Percentiles rank a stretch among this genome's conserved stretches.
These are phyloP conservation scores for Thunnus thynnus DNA, from an alignment of 2,113 vertebrate species.

Conservation along the genomic window DNA sequence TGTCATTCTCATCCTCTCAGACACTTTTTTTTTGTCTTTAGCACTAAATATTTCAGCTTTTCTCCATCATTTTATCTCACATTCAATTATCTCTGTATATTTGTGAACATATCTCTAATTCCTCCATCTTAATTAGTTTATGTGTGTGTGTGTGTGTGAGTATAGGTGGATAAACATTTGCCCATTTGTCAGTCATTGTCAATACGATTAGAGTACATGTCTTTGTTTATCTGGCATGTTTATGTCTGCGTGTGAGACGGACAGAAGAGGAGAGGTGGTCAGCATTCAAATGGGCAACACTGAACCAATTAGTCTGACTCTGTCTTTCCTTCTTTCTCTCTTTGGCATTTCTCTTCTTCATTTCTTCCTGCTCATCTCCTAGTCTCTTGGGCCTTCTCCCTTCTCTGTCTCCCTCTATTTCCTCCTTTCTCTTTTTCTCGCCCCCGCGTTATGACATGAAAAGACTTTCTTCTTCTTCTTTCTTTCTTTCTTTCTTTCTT, in stretches of 20 bases:
- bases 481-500: conserved; percentile 33
- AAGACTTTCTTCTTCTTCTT: conserved; percentile 22
- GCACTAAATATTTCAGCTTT: neutral
- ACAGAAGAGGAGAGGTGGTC: conserved; percentile 38
- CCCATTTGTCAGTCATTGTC: conserved; percentile 46
- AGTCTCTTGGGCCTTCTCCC: neutral
- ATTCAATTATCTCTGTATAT: conserved; percentile 12
- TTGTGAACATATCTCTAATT: neutral
- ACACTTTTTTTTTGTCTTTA: neutral
- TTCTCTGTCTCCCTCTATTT: conserved; percentile 3
- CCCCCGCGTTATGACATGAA: conserved; percentile 14
- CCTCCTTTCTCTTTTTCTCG: conserved; percentile 18
- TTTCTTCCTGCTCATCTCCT: conserved; percentile 22
- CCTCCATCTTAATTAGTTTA: conserved; percentile 11
- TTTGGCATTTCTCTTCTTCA: conserved; percentile 31
- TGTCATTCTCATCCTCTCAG: neutral
- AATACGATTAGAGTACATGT: conserved; percentile 30
- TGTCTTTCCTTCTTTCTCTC: conserved; percentile 25
- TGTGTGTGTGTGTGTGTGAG: conserved; percentile 15
- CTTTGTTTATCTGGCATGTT: conserved; percentile 40
- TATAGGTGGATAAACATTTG: conserved; percentile 29
- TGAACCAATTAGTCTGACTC: conserved; percentile 58
- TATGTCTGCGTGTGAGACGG: conserved; percentile 1
- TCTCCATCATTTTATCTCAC: neutral
- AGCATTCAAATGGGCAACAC: conserved; percentile 57